phyloP scores from a whole-genome alignment of 2,888 invertebrate genomes.

The Strigamia crassipes region DNA sequence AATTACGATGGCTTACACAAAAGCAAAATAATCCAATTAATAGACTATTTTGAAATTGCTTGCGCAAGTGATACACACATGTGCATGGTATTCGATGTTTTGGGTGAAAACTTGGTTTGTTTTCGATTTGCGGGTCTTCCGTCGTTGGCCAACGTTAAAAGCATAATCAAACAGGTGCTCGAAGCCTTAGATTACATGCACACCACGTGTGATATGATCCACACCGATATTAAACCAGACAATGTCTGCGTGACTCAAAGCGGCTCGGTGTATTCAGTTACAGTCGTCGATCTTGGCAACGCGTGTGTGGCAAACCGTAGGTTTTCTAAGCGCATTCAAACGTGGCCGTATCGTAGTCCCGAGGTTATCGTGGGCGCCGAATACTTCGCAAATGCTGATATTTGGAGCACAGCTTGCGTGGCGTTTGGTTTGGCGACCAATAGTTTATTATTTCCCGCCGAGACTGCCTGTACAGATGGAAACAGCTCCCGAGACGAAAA shows the following conservation, averaged over 20 bases:
- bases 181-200: no score
- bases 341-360: no score
- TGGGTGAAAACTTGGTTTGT: constrained; percentile 96
- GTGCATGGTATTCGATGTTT: constrained; percentile 99
- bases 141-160: constrained; percentile 83
- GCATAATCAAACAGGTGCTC: constrained; percentile 78
- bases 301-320: no score
- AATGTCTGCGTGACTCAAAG: constrained; percentile 77
- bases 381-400: no score
- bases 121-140: constrained; percentile 98
- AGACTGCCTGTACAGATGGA: no score
- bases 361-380: no score
- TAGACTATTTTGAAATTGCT: constrained; percentile 97
- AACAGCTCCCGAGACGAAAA: no score
- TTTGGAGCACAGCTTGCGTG: no score
- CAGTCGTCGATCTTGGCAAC: no score
- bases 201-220: no score
- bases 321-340: no score
- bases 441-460: constrained; percentile 97
- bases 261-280: no score
- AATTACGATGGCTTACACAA: constrained; percentile 90
- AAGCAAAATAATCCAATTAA: constrained; percentile 93
- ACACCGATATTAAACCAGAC: constrained; percentile 61
- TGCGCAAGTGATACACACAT: constrained; percentile 98
- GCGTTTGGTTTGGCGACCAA: constrained; percentile 98